Conservation (phyloP, 1,140 invertebrate species). For the Meloidogyne chitwoodi region DNA sequence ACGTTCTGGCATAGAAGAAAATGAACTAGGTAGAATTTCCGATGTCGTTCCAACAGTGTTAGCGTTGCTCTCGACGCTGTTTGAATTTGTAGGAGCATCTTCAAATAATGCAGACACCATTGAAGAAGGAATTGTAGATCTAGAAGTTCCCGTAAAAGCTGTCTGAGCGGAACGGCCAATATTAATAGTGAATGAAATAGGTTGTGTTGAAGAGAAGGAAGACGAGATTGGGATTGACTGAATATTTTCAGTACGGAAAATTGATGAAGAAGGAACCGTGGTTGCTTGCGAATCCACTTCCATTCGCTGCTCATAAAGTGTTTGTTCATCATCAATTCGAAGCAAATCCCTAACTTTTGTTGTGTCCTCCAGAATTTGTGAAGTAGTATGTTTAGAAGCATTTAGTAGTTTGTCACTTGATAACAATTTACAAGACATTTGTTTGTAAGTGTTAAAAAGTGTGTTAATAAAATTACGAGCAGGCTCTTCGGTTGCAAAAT, state of each 20-base stretch:
- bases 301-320: not conserved
- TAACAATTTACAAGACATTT: not conserved
- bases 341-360: slow-evolving; percentile 11
- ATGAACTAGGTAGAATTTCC: not conserved
- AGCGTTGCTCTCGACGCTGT: not conserved
- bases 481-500: slow-evolving; percentile 15
- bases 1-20: not conserved
- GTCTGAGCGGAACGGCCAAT: not conserved
- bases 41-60: not conserved
- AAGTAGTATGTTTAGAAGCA: not conserved
- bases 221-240: not conserved
- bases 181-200: not conserved
- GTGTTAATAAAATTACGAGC: slow-evolving; percentile 13
- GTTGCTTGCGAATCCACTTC: not conserved
- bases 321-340: slow-evolving; percentile 11
- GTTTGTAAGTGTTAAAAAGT: slow-evolving; percentile 20
- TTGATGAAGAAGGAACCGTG: not conserved
- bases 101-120: too few species aligned
- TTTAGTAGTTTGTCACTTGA: not conserved
- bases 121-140: too few species aligned
- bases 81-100: not conserved
- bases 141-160: not conserved
- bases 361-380: slow-evolving; percentile 14
- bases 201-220: not conserved
- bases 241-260: not conserved